Percentiles rank a stretch among this genome's conserved stretches.
These are phyloP conservation scores for Plebejus anna DNA, from an alignment of 2,888 invertebrate species.

Conservation along the genomic window DNA sequence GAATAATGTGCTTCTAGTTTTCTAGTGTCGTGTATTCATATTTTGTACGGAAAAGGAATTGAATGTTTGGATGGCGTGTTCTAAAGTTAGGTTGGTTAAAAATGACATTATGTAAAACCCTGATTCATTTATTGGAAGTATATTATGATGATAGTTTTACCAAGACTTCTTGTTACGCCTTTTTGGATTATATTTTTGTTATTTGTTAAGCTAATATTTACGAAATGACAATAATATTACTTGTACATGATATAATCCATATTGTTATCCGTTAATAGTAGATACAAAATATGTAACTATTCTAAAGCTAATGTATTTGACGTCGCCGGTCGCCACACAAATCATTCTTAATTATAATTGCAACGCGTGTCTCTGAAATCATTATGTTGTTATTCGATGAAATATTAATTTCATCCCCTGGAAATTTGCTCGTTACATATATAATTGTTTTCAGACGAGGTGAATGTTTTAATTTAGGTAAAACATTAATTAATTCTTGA, in stretches of 20 bases:
- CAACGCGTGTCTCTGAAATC: slow-evolving; percentile 14
- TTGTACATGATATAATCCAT: not conserved
- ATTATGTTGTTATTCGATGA: slow-evolving; percentile 10
- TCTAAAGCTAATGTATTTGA: not conserved
- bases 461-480: not conserved
- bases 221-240: not conserved
- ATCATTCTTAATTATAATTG: slow-evolving; percentile 18
- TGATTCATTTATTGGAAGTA: too few relatives aligned
- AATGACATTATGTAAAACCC: too few relatives aligned
- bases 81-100: not conserved
- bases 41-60: not conserved
- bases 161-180: too few relatives aligned
- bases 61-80: not conserved
- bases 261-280: not conserved
- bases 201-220: too few relatives aligned
- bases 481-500: not conserved
- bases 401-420: not conserved
- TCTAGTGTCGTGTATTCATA: not conserved
- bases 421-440: not conserved
- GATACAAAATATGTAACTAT: not conserved
- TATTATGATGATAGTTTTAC: too few relatives aligned
- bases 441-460: not conserved
- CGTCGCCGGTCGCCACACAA: slow-evolving; percentile 3
- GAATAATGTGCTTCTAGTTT: slow-evolving; percentile 8
- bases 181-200: too few relatives aligned